phyloP scores from a whole-genome alignment of 1,140 invertebrate genomes.

The Lepidotrigona ventralis region DNA sequence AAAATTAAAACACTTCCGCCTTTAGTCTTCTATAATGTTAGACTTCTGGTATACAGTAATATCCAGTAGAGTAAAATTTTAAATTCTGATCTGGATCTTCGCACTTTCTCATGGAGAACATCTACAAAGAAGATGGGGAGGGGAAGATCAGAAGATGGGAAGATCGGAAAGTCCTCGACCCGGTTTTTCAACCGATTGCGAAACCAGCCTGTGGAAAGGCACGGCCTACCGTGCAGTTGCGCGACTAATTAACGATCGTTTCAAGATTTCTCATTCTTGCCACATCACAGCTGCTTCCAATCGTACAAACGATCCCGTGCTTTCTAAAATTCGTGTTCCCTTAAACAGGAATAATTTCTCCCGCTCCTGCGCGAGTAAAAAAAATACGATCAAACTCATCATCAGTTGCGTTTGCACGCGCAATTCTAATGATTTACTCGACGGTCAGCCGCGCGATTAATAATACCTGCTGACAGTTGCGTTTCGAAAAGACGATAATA shows the following conservation, averaged over 20 bases:
- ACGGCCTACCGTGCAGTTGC: background rate
- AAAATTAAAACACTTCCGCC: too few relatives aligned
- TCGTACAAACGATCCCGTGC: background rate
- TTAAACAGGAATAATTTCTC: background rate
- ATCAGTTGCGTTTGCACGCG: background rate
- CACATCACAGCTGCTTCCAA: background rate
- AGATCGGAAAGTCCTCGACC: slow-evolving; percentile 3
- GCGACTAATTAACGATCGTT: slow-evolving; percentile 51
- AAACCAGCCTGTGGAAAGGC: background rate
- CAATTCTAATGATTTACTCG: background rate
- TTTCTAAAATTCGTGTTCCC: background rate
- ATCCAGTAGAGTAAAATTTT: too few relatives aligned
- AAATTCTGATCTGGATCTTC: background rate
- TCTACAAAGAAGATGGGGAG: background rate
- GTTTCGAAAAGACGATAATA: background rate
- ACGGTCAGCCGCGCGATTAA: background rate
- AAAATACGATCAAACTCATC: too few relatives aligned
- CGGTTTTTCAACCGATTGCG: slow-evolving; percentile 19
- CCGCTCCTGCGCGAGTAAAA: background rate
- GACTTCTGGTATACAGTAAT: too few relatives aligned
- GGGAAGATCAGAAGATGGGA: too few relatives aligned
- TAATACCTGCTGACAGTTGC: background rate
- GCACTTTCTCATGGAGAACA: too few relatives aligned
- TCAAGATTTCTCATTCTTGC: slow-evolving; percentile 27
- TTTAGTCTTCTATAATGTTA: too few relatives aligned